Conservation (phyloP, 1,140 invertebrate genomes). For the Leptonema lineaticorne region DNA sequence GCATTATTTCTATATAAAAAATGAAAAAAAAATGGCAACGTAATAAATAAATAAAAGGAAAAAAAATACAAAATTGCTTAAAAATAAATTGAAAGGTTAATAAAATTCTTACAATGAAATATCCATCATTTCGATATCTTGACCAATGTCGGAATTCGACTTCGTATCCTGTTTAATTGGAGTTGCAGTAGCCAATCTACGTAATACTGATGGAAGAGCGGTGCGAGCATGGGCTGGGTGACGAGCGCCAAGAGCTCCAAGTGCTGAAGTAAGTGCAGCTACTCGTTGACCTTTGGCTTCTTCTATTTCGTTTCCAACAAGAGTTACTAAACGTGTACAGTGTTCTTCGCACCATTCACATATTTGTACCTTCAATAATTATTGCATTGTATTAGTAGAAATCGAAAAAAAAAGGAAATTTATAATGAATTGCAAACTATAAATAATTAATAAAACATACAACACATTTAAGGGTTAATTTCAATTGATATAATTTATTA, state of each 20-base stretch:
- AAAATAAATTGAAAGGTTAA: background rate
- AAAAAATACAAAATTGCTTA: background rate
- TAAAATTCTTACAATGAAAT: constrained; percentile 3
- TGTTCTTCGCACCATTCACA: constrained; percentile 35
- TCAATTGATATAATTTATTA: constrained; percentile 60
- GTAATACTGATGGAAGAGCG: constrained; percentile 60
- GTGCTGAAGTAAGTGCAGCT: constrained; percentile 63
- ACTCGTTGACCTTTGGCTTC: constrained; percentile 43
- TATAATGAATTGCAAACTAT: background rate
- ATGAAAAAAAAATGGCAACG: background rate
- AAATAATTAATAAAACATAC: constrained; percentile 53
- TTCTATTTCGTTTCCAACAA: constrained; percentile 45
- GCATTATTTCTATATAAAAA: background rate
- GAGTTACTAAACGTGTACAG: constrained; percentile 42
- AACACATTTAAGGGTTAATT: constrained; percentile 66
- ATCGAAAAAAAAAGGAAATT: background rate
- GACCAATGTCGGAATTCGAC: constrained; percentile 44
- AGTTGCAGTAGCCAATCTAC: constrained; percentile 43
- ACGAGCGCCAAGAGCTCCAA: constrained; percentile 72
- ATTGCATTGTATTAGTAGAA: no score
- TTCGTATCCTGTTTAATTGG: constrained; percentile 46
- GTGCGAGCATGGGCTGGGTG: constrained; percentile 61
- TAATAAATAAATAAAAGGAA: background rate
- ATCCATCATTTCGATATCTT: constrained; percentile 22
- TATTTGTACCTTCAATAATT: constrained; percentile 41